Percentiles rank a stretch among this genome's conserved stretches.
These are phyloP conservation scores for Thaumatotibia leucotreta DNA, from an alignment of 1,140 invertebrate species.

Conservation along the genomic window DNA sequence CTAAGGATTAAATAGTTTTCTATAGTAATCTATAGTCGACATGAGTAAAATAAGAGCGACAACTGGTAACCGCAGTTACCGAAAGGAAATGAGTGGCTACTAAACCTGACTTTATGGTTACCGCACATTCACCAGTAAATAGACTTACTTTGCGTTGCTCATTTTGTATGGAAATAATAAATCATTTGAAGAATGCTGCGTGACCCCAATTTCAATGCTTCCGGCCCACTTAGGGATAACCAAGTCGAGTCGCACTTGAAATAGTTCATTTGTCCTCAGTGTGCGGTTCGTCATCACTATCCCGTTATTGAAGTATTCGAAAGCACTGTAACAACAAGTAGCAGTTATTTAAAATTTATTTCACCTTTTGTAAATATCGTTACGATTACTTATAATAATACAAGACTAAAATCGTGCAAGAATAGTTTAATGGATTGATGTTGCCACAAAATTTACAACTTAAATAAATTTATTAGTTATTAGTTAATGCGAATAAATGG, in stretches of 20 bases:
- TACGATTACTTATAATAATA: too few relatives aligned
- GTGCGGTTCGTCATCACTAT: constrained; percentile 94
- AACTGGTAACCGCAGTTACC: too few relatives aligned
- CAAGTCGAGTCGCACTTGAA: constrained; percentile 92
- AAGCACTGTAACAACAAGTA: constrained; percentile 80
- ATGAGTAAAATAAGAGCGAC: too few relatives aligned
- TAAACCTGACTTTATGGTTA: too few relatives aligned
- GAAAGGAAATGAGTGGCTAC: too few relatives aligned
- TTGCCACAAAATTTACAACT: too few relatives aligned
- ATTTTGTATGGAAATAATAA: constrained; percentile 96
- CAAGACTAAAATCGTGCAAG: too few relatives aligned
- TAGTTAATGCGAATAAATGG: constrained; percentile 1
- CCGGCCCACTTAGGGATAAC: constrained; percentile 97
- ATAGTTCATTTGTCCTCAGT: constrained; percentile 90
- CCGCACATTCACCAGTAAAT: constrained; percentile 19
- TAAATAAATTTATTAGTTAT: too few relatives aligned
- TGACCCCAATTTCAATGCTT: constrained; percentile 96
- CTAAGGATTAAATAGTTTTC: constrained; percentile 60
- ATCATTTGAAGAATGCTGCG: constrained; percentile 91
- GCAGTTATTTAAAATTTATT: background rate
- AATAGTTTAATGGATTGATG: too few relatives aligned
- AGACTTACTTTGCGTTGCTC: constrained; percentile 91
- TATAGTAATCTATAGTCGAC: too few relatives aligned
- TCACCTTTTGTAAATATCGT: too few relatives aligned
- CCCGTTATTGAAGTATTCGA: constrained; percentile 97